phyloP scores from a whole-genome alignment of 2,888 invertebrate species.

The Lampropteryx suffumata region DNA sequence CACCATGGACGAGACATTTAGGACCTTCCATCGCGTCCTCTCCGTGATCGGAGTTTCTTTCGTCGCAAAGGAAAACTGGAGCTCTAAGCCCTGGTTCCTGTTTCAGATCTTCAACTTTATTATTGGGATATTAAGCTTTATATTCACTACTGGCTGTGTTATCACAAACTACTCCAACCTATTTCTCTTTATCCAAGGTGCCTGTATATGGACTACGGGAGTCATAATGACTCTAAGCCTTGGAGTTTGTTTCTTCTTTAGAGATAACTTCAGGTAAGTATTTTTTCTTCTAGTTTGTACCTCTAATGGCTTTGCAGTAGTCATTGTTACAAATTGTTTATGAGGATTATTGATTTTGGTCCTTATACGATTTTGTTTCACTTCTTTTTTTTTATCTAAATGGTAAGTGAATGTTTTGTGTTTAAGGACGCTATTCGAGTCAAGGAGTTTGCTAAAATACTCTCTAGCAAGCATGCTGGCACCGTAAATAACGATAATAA shows the following conservation, averaged over 20 bases:
- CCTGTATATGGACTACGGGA: slow-evolving; percentile 72
- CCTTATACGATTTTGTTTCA: no score
- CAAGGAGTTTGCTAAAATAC: no score
- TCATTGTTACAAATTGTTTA: no score
- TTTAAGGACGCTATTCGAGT: no score
- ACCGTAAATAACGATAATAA: no score
- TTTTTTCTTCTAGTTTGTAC: no score
- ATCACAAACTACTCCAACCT: slow-evolving; percentile 47
- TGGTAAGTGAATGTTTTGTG: no score
- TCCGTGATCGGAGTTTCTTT: slow-evolving; percentile 62
- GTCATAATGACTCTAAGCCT: slow-evolving; percentile 67
- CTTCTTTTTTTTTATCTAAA: no score
- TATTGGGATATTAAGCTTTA: slow-evolving; percentile 55
- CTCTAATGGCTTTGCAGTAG: no score
- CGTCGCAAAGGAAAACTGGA: slow-evolving; percentile 56
- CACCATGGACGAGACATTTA: slow-evolving; percentile 59
- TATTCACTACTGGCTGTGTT: slow-evolving; percentile 65
- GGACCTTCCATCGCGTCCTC: slow-evolving; percentile 56
- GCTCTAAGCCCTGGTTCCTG: slow-evolving; percentile 53
- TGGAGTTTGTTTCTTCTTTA: slow-evolving; percentile 58
- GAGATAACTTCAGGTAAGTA: slow-evolving; percentile 49
- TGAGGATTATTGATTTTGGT: no score
- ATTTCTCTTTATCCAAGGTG: slow-evolving; percentile 62
- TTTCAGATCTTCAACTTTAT: slow-evolving; percentile 61
- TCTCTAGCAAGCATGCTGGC: no score